Base-by-base conservation (phyloP, 2,888 invertebrate genomes). In the Platycheirus rosarum region DNA sequence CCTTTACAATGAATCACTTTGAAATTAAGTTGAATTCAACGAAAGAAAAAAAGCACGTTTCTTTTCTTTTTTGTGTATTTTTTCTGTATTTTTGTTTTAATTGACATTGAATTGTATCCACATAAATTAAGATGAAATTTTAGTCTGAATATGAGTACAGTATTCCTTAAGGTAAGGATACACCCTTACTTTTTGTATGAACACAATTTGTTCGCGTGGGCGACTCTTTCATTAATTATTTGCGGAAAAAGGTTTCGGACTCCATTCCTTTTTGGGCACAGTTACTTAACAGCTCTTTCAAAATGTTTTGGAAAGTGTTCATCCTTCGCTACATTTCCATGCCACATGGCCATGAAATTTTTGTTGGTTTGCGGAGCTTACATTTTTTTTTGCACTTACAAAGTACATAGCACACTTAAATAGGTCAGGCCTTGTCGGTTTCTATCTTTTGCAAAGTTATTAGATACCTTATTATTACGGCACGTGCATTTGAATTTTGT, bases 1-100 rank as follows among this genome's bases (percentile, higher is more conserved):
- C 78, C 68, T 79, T 69, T 79, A 6, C 14, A 37, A 26, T 69
- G 74, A 79, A 42, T 79, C 74, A 74, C 48, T 46, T 18, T 0
- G n/a, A n/a, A 35, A n/a, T 37, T 20, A 20, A 37, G n/a, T 37
- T 37, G n/a, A n/a, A 20, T 20, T 32, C 8, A 7, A 6, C 7
- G 8, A 32, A 32, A n/a, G n/a, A 40, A 40, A n/a, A 13, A 2
- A 2, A 40, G 37, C 37, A 40, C 37, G 37, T 40, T 57, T 55
- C 7, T 32, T 1, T 32, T 0, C 18, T 1, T 51, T 18, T 35
- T 3, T n/a, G n/a, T n/a, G 37, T 40, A 42, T 55, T 7, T 32
- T 1, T 32, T 0, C 18, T 1, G 32, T 18, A 18, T 3, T 1
- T 51, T 35, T 32, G 51, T 32, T 32, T 51, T 32, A 35, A 51